Evolutionary conservation across 1,140 invertebrate species (phyloP), one percentile per base, ranked within the genome.

Genomic region (Drosophila trapezifrons): DNA sequence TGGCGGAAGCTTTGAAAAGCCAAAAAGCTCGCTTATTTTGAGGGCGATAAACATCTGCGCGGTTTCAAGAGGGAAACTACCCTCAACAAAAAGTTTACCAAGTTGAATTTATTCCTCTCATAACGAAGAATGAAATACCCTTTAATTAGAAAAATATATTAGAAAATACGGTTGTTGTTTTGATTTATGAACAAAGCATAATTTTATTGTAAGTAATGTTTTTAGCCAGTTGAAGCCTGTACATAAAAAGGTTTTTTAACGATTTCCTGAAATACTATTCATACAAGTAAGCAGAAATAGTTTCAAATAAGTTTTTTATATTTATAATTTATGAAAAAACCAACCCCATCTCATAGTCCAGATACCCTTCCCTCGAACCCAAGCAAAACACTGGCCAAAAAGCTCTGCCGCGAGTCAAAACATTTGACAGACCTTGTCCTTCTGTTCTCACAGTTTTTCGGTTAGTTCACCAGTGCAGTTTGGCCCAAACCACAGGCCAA

Each of bases 341-440:
- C 13, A 42, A 18, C 4, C 6, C 17, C 10, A 15, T 22, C 5
- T 18, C 8, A 32, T 40, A 40, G 18, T 18, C 4, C 8, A 54
- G 1, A 25, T 12, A 45, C n/a, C 9, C 10, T 37, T 6, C 0
- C 25, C 17, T 7, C 2, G 6, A 4, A 42, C n/a, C 4, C 18
- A 76, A 37, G 10, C 37, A 72, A 72, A 65, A 80, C 35, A 58
- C 55, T 63, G 46, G 40, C 18, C 9, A 13, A 42, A 77, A 59
- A 76, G 74, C 74, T 77, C 40, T 60, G n/a, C 32, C 5, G 37
- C 46, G 43, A 70, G 70, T 69, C 81, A 73, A 70, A 84, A 80
- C 81, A 76, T 75, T 76, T 75, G 42, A 56, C 62, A 78, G 74
- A 86, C 78, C 75, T 85, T 82, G 82, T 58, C 40, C 63, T 51